Conservation (phyloP, 2,113 vertebrate species). For the Coregonus clupeaformis region DNA sequence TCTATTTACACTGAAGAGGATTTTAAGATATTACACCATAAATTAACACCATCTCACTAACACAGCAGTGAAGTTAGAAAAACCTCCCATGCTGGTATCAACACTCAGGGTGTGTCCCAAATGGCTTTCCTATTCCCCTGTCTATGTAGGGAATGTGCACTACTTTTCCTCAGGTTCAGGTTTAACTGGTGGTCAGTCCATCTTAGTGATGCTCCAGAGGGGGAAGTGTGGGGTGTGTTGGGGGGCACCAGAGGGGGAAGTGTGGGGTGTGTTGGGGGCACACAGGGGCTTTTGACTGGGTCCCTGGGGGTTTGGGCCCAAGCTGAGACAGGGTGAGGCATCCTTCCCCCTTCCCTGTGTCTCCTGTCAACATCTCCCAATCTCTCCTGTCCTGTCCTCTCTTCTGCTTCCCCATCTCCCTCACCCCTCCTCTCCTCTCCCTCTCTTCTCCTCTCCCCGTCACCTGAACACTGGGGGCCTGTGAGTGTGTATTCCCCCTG, state of each 20-base stretch:
- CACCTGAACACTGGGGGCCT: constrained; percentile 36
- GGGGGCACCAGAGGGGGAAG: too few species aligned
- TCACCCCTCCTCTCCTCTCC: too few species aligned
- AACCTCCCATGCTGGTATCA: constrained; percentile 18
- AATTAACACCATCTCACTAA: constrained; percentile 40
- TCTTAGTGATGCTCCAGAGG: too few species aligned
- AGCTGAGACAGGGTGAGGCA: too few species aligned
- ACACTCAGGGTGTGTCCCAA: too few species aligned
- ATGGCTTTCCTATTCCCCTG: too few species aligned
- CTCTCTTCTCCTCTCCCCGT: too few species aligned
- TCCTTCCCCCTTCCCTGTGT: background rate
- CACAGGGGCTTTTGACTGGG: constrained; percentile 4
- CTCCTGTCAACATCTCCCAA: too few species aligned
- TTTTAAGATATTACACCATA: constrained; percentile 41
- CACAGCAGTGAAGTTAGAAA: constrained; percentile 20
- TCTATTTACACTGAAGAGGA: constrained; percentile 49
- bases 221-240: too few species aligned
- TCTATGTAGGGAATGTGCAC: too few species aligned
- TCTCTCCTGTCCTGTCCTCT: background rate
- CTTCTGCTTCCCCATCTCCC: background rate
- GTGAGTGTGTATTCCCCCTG: constrained; percentile 7
- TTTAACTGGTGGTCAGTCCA: too few species aligned
- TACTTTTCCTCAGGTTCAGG: too few species aligned
- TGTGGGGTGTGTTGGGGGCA: background rate
- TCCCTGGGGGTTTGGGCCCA: background rate